Conservation (phyloP, 1,140 invertebrate genomes). For the Neodiprion lecontei region DNA sequence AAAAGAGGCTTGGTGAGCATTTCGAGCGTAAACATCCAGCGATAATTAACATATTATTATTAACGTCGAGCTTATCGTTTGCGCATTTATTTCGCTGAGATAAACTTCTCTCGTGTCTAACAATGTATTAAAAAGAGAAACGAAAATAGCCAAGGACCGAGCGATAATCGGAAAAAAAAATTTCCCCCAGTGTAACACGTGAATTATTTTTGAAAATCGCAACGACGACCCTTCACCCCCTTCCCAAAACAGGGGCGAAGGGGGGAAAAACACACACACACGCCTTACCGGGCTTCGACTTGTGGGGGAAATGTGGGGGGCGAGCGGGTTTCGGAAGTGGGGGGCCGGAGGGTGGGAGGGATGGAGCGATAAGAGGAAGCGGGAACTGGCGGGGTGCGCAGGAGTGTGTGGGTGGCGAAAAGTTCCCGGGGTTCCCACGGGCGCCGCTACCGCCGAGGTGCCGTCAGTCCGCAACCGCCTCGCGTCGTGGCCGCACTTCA, state of each 20-base stretch:
- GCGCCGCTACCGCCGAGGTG: neutral
- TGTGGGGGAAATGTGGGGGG: neutral
- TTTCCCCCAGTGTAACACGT: too few species aligned
- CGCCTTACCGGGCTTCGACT: neutral
- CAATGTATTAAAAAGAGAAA: too few species aligned
- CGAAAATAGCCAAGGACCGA: too few species aligned
- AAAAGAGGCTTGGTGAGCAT: too few species aligned
- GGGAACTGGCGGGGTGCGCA: neutral
- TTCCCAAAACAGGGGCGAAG: neutral
- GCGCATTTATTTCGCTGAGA: too few species aligned
- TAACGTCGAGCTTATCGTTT: too few species aligned
- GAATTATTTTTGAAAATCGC: too few species aligned
- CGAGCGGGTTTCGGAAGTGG: neutral
- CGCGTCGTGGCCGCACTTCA: neutral
- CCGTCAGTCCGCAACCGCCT: constrained; percentile 2
- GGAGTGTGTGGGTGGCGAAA: neutral
- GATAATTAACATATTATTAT: too few species aligned
- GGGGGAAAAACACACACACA: neutral
- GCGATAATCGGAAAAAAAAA: too few species aligned
- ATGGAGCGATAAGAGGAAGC: neutral
- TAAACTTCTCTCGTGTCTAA: too few species aligned
- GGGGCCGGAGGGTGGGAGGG: neutral
- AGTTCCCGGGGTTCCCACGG: neutral
- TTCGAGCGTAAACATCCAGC: too few species aligned
- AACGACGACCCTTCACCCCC: neutral